Percentiles rank a stretch among this genome's conserved stretches.
Conservation (phyloP, 2,113 vertebrate species). For the Corapipo altera region DNA sequence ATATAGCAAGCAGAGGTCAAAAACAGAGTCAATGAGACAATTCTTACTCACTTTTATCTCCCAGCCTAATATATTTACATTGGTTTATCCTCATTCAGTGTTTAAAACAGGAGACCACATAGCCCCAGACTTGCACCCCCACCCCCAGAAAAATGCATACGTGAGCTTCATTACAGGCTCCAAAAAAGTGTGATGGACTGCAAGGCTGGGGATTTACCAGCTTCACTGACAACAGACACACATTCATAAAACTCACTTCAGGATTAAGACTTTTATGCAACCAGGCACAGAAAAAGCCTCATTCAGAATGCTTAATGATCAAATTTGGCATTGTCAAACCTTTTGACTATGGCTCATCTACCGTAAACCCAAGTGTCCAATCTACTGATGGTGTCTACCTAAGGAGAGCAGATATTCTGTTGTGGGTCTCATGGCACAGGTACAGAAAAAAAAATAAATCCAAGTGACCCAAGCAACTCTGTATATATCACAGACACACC, state of each 20-base stretch:
- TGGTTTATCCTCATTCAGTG: neutral
- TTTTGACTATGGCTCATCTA: neutral
- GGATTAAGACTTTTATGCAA: neutral
- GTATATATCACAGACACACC: neutral
- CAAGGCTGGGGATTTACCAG: neutral
- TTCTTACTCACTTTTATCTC: neutral
- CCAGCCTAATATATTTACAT: neutral
- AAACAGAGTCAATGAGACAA: neutral
- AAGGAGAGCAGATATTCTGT: neutral
- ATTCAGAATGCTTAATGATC: neutral
- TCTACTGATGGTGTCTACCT: neutral
- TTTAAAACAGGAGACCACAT: neutral
- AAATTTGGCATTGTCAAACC: neutral
- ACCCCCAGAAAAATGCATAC: neutral
- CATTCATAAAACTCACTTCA: neutral
- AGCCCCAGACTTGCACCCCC: no score
- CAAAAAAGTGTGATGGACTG: neutral
- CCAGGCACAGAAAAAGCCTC: neutral
- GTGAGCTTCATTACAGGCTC: neutral
- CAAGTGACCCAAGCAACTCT: neutral
- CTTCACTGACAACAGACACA: neutral
- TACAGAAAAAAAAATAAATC: neutral
- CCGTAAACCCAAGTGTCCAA: neutral
- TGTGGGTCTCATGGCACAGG: neutral
- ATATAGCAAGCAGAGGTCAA: neutral